Base-by-base conservation (phyloP, 2,888 invertebrate genomes). In the Chalcis sispes region DNA sequence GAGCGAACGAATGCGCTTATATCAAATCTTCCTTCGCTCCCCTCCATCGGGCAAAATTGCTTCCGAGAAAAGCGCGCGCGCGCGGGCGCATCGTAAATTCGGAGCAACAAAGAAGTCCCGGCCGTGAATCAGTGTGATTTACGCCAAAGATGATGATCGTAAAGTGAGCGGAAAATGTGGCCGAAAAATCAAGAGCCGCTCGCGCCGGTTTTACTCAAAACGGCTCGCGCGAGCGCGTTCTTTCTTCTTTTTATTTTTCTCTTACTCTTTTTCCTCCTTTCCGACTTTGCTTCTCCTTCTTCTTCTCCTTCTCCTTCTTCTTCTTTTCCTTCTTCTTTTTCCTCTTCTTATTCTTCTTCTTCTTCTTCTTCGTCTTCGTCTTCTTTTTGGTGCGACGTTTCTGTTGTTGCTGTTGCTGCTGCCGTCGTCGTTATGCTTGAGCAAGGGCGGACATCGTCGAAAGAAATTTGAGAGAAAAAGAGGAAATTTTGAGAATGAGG, bases 111-210 rank as follows among this genome's bases (percentile, higher is more conserved):
- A 72, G 56, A 56, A 15, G 46, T 13, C 32, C 46, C 29, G 36
- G 65, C 72, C 64, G 72, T 64, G 56, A 70, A 70, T 64, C 72
- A 64, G 72, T 20, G 58, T 73, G 73, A 73, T 65, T 73, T 66
- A 66, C 58, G 59, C 61, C 25, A 36, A 71, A 62, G 54, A 50
- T 66, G 73, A 73, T 46, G 72, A 66, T 73, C 73, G 73, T 73
- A 73, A 73, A 73, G 73, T 40, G 58, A 66, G 72, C 23, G 65
- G 46, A 65, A 72, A 72, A 65, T 65, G 66, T 58, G 65, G 66
- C 52, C 73, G 65, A 66, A 73, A 73, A 73, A 73, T 66, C 66
- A 36, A n/a, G 48, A 25, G 23, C 13, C 32, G 36, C 62, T 18
- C 50, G 50, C 59, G 52, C 61, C 52, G 59, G 29, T 58, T 71